These are phyloP conservation scores for Cirrhinus molitorella DNA, from an alignment of 2,797 vertebrate species.

Conservation along the genomic window DNA sequence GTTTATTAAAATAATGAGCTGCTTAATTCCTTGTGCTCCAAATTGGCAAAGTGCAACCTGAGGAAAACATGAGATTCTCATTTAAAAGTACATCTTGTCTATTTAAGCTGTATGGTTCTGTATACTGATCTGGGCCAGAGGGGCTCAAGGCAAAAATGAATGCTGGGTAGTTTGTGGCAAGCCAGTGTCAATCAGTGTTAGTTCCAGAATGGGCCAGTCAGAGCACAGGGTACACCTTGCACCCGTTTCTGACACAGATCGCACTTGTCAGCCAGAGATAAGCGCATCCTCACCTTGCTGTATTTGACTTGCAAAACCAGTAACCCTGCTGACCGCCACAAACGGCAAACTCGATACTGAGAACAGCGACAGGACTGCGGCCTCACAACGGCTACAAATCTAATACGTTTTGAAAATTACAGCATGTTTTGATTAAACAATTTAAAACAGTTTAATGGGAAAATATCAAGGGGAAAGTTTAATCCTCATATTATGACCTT, in stretches of 20 bases:
- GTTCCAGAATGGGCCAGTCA: slow-evolving; percentile 51
- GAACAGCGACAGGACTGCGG: slow-evolving; percentile 29
- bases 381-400: not conserved
- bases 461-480: not conserved
- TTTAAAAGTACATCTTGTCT: slow-evolving; percentile 11
- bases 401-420: not conserved
- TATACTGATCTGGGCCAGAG: slow-evolving; percentile 45
- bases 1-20: slow-evolving; percentile 9
- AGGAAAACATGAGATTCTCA: not conserved
- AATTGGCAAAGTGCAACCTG: not conserved
- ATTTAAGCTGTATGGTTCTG: slow-evolving; percentile 25
- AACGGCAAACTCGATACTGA: slow-evolving; percentile 30
- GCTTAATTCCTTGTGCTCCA: not conserved
- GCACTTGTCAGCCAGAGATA: slow-evolving; percentile 56
- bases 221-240: slow-evolving; percentile 57
- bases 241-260: slow-evolving; percentile 61
- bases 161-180: slow-evolving; percentile 55
- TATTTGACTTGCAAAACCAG: slow-evolving; percentile 63
- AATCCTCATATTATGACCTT: not conserved
- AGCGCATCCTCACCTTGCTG: slow-evolving; percentile 50
- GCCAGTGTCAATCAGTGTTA: slow-evolving; percentile 62
- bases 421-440: not conserved
- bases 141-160: slow-evolving; percentile 49
- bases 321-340: slow-evolving; percentile 52
- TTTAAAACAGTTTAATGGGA: not conserved